Base-by-base conservation (phyloP, 2,888 invertebrate genomes). In the Drosophila pseudotalamancana region DNA sequence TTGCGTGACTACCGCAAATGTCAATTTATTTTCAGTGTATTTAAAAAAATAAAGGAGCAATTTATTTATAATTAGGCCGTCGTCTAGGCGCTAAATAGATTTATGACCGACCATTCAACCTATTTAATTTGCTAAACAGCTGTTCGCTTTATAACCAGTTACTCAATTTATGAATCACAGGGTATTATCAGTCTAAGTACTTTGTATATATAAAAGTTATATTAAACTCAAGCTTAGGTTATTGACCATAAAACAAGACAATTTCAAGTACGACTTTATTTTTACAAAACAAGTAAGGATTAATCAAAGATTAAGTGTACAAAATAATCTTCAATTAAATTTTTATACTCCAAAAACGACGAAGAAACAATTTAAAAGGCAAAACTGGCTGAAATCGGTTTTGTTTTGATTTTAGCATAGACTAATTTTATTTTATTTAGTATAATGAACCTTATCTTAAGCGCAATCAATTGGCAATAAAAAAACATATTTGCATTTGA, bases 1-100 rank as follows among this genome's bases (percentile, higher is more conserved):
- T 64, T 80, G 80, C 81, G 66, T 80, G 84, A 61, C 72, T 62
- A 46, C 40, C 45, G 46, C 37, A 56, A 61, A 72, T 69, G 55
- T 49, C 16, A 34, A 27, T 27, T 25, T 21, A 12, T 32, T 59
- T 61, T 42, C 40, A 25, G 29, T 54, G 29, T 45, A 53, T 63
- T 77, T 68, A 61, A 63, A 34, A 35, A 18, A 12, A 25, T 14
- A 60, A 45, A 45, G 25, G 16, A n/a, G n/a, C n/a, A n/a, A 6
- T 19, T 62, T 31, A 9, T 42, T 59, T 48, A 75, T 49, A 65
- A 77, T 72, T 69, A 54, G 25, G 29, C 19, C 25, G 12, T 6
- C 45, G 51, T 46, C 59, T 55, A 60, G 57, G 43, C 35, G 67
- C 25, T 68, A 71, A 71, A 68, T 50, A 45, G 49, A 65, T 61